Percentiles rank a stretch among this genome's conserved stretches.
Evolutionary conservation across 2,797 vertebrate species (phyloP).

Genomic region (Semotilus atromaculatus): DNA sequence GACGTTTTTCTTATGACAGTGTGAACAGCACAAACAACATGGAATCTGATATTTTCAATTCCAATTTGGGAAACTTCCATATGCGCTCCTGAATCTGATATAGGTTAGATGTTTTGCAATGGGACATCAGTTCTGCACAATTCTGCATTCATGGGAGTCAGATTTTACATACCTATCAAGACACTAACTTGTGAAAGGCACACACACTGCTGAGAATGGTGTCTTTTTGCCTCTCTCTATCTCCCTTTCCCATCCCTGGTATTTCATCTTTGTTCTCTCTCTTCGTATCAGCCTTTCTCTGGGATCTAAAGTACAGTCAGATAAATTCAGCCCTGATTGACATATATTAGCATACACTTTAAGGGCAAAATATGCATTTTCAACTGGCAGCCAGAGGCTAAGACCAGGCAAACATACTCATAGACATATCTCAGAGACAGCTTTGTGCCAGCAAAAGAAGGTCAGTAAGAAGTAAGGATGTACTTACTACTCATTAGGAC

Average conservation of each 20-base stretch:
- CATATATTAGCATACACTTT: constrained; percentile 65
- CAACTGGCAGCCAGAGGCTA: constrained; percentile 2
- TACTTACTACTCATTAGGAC: background rate
- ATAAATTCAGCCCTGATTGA: constrained; percentile 37
- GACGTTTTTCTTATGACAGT: too few species aligned
- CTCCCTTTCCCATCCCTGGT: background rate
- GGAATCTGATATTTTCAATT: too few species aligned
- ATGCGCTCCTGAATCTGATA: too few species aligned
- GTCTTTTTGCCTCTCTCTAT: background rate
- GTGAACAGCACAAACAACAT: too few species aligned
- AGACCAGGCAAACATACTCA: background rate
- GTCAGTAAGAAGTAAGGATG: constrained; percentile 9
- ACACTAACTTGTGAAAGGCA: background rate
- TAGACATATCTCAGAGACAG: constrained; percentile 11
- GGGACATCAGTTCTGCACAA: too few species aligned
- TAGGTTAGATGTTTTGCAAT: too few species aligned
- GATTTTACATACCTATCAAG: too few species aligned
- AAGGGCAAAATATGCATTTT: constrained; percentile 62
- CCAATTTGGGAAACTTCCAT: too few species aligned
- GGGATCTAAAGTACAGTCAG: constrained; percentile 9
- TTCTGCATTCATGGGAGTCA: too few species aligned
- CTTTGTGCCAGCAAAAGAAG: constrained; percentile 10
- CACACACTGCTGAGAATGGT: constrained; percentile 1
- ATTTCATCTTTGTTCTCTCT: background rate
- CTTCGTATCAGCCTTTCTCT: background rate